These are phyloP conservation scores for Akabosia matsudoensis DNA, from an alignment of 1,140 invertebrate species.

Conservation along the genomic window DNA sequence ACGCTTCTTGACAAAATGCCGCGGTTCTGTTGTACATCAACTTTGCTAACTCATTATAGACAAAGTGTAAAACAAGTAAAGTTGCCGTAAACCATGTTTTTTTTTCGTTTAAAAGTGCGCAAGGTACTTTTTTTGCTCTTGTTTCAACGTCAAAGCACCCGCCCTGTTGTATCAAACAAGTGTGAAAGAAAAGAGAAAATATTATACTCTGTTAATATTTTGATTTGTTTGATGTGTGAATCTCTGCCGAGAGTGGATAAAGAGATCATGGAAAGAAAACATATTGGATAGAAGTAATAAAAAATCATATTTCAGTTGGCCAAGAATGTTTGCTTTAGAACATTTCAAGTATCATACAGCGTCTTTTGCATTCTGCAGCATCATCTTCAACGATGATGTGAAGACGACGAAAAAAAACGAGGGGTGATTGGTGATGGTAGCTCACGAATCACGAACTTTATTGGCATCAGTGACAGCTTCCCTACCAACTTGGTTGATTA, in stretches of 20 bases:
- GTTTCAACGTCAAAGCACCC: background rate
- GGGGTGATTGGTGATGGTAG: slow-evolving; percentile 18
- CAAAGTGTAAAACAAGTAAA: too few species aligned
- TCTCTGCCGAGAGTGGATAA: background rate
- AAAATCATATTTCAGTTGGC: too few species aligned
- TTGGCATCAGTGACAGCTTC: slow-evolving; percentile 22
- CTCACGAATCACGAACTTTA: slow-evolving; percentile 23
- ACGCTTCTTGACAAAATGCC: too few species aligned
- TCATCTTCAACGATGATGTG: background rate
- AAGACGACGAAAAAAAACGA: background rate
- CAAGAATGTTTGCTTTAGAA: too few species aligned
- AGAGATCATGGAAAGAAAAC: background rate
- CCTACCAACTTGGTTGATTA: slow-evolving; percentile 23
- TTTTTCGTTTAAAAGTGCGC: too few species aligned
- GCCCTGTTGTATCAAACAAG: background rate
- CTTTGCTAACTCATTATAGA: too few species aligned
- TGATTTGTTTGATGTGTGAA: background rate
- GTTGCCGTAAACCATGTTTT: too few species aligned
- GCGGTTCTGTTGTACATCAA: too few species aligned
- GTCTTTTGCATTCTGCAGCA: background rate
- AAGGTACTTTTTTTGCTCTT: too few species aligned
- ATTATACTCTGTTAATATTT: background rate
- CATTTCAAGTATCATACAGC: background rate
- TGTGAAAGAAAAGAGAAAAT: background rate
- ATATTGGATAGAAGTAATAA: too few species aligned